Evolutionary conservation across 2,797 vertebrate species (phyloP), one percentile per base, ranked within the genome.

Genomic region (Danio jaintianensis): DNA sequence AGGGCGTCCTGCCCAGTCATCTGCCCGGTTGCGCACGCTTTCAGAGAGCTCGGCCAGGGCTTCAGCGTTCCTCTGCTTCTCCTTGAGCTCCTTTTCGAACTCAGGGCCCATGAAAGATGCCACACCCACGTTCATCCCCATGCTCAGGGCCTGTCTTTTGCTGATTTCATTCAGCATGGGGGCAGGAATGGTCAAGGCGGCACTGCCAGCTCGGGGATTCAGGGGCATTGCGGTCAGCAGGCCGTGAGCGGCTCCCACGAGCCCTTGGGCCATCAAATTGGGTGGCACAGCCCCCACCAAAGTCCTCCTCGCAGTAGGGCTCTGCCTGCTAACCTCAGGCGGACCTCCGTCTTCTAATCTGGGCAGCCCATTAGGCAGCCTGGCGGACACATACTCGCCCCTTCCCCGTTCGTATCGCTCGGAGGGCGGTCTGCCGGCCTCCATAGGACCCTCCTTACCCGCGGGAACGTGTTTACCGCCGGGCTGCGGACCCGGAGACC

Each of bases 1-100:
- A 50, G 94, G 93, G 4, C 92, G 90, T 81, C 93, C 94, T 0
- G 94, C 94, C 96, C 96, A 96, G 66, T 95, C 96, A 29, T 97
- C 96, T 0, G 94, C 89, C 3, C 94, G 86, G 84, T 92, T 94
- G 0, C 96, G 93, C 73, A 95, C 91, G 68, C 95, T 95, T 75
- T 96, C 96, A 0, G 92, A 93, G 38, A 97, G 92, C 86, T 96
- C 96, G 0, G 90, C 94, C 88, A 95, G 84, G 62, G 91, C 80
- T 81, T 96, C 95, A 70, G 88, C 91, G 88, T 93, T 94, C 80
- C 93, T 91, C 90, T 93, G 92, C 84, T 90, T 93, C 87, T 94
- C 93, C 75, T 95, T 96, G 68, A 94, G 89, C 83, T 94, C 94
- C 13, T 91, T 87, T 87, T 97, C 96, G 62, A 95, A 94, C 83